These are phyloP conservation scores for Schizotus pectinicornis DNA, from an alignment of 2,888 invertebrate genomes.

Conservation along the genomic window DNA sequence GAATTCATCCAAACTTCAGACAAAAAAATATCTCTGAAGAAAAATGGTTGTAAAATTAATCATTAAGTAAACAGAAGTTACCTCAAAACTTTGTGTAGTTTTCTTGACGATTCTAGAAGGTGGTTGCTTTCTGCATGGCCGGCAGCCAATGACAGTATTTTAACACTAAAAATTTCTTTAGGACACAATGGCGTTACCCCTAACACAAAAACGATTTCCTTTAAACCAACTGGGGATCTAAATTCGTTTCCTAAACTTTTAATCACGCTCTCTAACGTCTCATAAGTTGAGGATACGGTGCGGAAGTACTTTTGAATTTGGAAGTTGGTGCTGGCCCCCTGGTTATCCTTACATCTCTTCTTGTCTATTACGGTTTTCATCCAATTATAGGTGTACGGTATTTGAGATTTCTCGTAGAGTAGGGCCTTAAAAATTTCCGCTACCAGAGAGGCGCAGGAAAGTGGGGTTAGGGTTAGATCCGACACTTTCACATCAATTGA, in stretches of 20 bases:
- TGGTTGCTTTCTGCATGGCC: slow-evolving; percentile 50
- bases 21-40: slow-evolving; percentile 45
- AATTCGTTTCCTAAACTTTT: slow-evolving; percentile 45
- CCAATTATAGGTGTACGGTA: slow-evolving; percentile 52
- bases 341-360: slow-evolving; percentile 36
- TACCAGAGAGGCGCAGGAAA: slow-evolving; percentile 64
- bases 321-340: slow-evolving; percentile 34
- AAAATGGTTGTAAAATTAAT: slow-evolving; percentile 7
- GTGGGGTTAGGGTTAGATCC: slow-evolving; percentile 62
- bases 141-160: slow-evolving; percentile 37
- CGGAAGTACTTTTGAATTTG: slow-evolving; percentile 44
- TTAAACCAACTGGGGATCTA: slow-evolving; percentile 35
- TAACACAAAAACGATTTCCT: slow-evolving; percentile 48
- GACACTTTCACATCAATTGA: not conserved
- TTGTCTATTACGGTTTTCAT: slow-evolving; percentile 46
- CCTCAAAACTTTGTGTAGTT: slow-evolving; percentile 50
- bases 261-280: slow-evolving; percentile 47
- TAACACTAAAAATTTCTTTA: slow-evolving; percentile 48
- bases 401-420: slow-evolving; percentile 63
- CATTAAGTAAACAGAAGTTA: slow-evolving; percentile 27
- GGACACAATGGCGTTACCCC: slow-evolving; percentile 47
- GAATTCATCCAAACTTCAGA: slow-evolving; percentile 46
- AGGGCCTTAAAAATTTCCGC: slow-evolving; percentile 65
- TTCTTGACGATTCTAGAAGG: slow-evolving; percentile 39
- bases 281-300: slow-evolving; percentile 47